Evolutionary conservation across 2,797 vertebrate genomes (phyloP).

Genomic region (Hyperoplus lanceolatus): DNA sequence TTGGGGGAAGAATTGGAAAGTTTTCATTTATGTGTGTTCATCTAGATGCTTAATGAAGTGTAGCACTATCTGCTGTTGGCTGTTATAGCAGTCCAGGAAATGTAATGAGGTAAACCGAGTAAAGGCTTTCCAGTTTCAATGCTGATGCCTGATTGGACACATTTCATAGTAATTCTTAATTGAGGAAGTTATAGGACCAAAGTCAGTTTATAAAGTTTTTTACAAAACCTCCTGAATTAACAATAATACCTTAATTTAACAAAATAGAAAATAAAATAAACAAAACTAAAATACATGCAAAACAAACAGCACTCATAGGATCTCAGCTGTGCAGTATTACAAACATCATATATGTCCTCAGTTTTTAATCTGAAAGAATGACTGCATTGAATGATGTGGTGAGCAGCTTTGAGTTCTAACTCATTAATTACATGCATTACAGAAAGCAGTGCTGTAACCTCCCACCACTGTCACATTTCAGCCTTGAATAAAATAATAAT

Average conservation of each 20-base stretch:
- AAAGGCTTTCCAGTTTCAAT: slow-evolving; percentile 3
- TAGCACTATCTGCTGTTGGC: neutral
- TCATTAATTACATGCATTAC: slow-evolving; percentile 49
- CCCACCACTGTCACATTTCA: slow-evolving; percentile 20
- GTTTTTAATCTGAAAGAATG: too few relatives aligned
- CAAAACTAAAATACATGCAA: neutral
- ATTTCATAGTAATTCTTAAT: slow-evolving; percentile 4
- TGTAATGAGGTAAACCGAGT: slow-evolving; percentile 11
- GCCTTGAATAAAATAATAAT: neutral
- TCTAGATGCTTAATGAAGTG: neutral
- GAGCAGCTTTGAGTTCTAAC: slow-evolving; percentile 12
- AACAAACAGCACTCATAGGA: neutral
- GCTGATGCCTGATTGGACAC: neutral
- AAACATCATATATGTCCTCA: too few relatives aligned
- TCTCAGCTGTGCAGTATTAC: neutral
- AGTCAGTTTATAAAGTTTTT: neutral
- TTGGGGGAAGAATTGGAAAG: neutral
- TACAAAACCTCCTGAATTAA: neutral
- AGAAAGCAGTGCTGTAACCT: slow-evolving; percentile 26
- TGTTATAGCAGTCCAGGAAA: slow-evolving; percentile 1
- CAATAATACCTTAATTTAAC: neutral
- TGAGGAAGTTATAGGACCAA: neutral
- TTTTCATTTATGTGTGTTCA: neutral
- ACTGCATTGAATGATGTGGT: neutral
- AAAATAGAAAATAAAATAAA: neutral